Base-by-base conservation (phyloP, 2,797 vertebrate genomes). In the Spheniscus humboldti region DNA sequence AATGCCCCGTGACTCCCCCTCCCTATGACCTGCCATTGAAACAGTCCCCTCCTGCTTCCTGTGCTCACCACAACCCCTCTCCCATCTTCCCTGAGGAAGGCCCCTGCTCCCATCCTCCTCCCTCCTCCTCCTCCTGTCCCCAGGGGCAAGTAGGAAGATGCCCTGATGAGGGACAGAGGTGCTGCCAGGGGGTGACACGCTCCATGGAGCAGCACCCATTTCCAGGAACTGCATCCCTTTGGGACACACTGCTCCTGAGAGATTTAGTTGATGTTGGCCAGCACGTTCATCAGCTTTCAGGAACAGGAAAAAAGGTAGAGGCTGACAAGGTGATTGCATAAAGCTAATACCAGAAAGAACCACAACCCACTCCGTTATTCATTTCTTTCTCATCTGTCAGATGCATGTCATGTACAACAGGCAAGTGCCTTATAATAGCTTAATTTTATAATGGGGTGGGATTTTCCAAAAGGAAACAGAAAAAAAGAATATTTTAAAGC, bases 161-260 rank as follows among this genome's bases (percentile, higher is more conserved):
- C 24, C 23, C 43, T 75, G 59, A 48, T 5, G 18, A 88, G 47
- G 11, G 7, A 14, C 13, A 31, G 50, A 41, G 27, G 18, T 78
- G 23, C 19, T 9, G 20, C 25, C 0, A 0, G 19, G 17, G 30
- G 11, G 31, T 17, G 31, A 78, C 57, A 63, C 0, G 1, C 18
- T 57, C 48, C 23, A 20, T 10, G 28, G 28, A 72, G 22, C 12
- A 7, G 9, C 22, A 48, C 5, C 11, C 25, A 14, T 48, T 48
- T 53, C n/a, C 53, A 90, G 35, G 25, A 68, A 10, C 16, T 1
- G 2, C 43, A 55, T 80, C 60, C 18, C 68, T 71, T 47, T 43
- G 43, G 52, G 56, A 59, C 14, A 45, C 10, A 2, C 11, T 84
- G 43, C 28, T 87, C 45, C 11, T 0, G 1, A 67, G 15, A 43